These are phyloP conservation scores for Leptinotarsa juncta DNA, from an alignment of 2,888 invertebrate genomes.

Conservation along the genomic window DNA sequence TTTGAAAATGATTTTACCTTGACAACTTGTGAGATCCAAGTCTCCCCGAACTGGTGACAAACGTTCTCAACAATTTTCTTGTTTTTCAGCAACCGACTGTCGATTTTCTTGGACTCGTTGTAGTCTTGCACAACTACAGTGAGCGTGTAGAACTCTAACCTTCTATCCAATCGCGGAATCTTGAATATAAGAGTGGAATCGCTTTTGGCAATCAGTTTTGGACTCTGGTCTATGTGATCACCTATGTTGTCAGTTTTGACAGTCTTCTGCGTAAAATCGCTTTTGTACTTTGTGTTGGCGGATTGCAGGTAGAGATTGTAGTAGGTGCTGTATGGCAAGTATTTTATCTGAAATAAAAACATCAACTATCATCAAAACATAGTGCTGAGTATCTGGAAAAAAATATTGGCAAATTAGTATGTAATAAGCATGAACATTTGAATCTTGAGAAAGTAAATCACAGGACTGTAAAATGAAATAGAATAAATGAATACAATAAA, in stretches of 20 bases:
- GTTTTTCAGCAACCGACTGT: conserved; percentile 46
- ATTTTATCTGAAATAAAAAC: conserved; percentile 53
- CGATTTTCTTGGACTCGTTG: conserved; percentile 46
- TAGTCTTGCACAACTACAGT: conserved; percentile 60
- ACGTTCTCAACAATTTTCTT: conserved; percentile 53
- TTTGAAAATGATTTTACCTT: conserved; percentile 47
- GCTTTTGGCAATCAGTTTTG: conserved; percentile 52
- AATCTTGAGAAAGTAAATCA: too few relatives aligned
- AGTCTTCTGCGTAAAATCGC: conserved; percentile 47
- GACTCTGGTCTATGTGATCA: conserved; percentile 58
- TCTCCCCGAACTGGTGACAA: conserved; percentile 58
- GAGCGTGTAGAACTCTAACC: conserved; percentile 55
- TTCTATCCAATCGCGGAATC: conserved; percentile 54
- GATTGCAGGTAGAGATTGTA: conserved; percentile 59
- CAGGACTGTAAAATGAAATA: too few relatives aligned
- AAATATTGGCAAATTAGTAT: too few relatives aligned
- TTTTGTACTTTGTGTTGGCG: conserved; percentile 54
- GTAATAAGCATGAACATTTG: too few relatives aligned
- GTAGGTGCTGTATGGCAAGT: conserved; percentile 56
- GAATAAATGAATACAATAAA: too few relatives aligned
- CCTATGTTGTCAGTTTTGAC: conserved; percentile 56
- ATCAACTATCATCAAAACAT: too few relatives aligned
- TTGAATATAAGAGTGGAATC: conserved; percentile 54
- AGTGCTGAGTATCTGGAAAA: too few relatives aligned
- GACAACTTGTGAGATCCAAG: conserved; percentile 58